Evolutionary conservation across 2,797 vertebrate genomes (phyloP), one percentile per base, ranked within the genome.

Genomic region (Neosilurus mollespiculum): DNA sequence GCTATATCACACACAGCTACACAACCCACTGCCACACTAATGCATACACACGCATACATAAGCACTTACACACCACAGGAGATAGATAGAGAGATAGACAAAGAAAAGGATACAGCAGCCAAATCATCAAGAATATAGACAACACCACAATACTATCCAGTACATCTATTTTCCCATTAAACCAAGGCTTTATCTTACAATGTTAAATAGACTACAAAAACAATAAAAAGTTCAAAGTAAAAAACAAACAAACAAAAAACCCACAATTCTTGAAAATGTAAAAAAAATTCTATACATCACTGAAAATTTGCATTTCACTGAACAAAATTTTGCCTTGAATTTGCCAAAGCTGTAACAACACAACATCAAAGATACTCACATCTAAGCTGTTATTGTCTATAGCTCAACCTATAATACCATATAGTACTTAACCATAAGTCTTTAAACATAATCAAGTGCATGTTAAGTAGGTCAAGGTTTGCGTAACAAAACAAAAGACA

Each of bases 1-100:
- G 92, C 92, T 91, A 93, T 92, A 92, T 90, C 91, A 94, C 93
- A 94, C 89, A 87, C 79, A 89, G 86, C 83, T 89, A 92, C 86
- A 86, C 84, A 89, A 89, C 87, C 89, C 89, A 92, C 89, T 88
- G 89, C 91, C 89, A 90, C 90, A 88, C 90, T 89, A 90, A 91
- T 87, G 86, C 86, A 83, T 87, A 87, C 85, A 88, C 73, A 77
- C 84, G 73, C 85, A 81, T 80, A 90, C 90, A 87, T 90, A 89
- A 87, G 90, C 88, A 85, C 88, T 78, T 87, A 87, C 87, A 89
- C 73, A 81, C 86, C 69, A 83, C 90, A 90, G 88, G 78, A 88
- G 84, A 88, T 86, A 90, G 86, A 92, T 89, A 90, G 89, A 91
- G 81, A 92, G 88, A 91, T 84, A 90, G 87, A 91, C 79, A 88